Evolutionary conservation across 2,888 invertebrate genomes (phyloP), one percentile per base, ranked within the genome.

Genomic region (Stramonita haemastoma): DNA sequence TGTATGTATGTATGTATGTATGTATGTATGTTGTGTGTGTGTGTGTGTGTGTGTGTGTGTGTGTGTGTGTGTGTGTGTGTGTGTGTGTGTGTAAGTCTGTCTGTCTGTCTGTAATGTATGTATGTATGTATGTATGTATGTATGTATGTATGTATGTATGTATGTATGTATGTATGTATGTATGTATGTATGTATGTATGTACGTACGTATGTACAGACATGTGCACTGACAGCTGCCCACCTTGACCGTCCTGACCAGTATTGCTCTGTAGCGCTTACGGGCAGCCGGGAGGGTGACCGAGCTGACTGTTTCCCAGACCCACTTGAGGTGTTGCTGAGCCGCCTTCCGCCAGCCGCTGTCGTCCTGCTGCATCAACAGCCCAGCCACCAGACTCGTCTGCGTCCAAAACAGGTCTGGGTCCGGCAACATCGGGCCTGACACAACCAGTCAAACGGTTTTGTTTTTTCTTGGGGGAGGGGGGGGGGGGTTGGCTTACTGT

Each of bases 361-460:
- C 66, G 34, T 29, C 66, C 77, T 77, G 87, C 15, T 87, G 46
- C 87, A 87, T 73, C 87, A 87, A 26, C 46, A 87, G 8, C 2
- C 87, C 87, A 4, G 87, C 87, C 66, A 86, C 60, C 17, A 86
- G 6, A 29, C 57, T 26, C 17, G 11, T 19, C n/a, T 86, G 60
- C 22, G 29, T 15, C 79, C 34, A 46, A 19, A 46, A 6, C 0
- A 83, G 81, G 36, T 83, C 26, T 26, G 81, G 46, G 81, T 83
- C 46, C 46, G 81, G 81, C 46, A 83, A 29, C 81, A 83, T 83
- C 26, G 26, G 81, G 46, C 81, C 81, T 83, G 81, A 22, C 22
- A 13, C 32, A 32, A 79, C 19, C 32, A 79, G 32, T 34, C 79
- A 32, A 11, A 19, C 79, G 17, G 34, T 32, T 46, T 5, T 46